Percentiles rank a stretch among this genome's conserved stretches.
Evolutionary conservation across 2,888 invertebrate species (phyloP).

Genomic region (Oxystoma pomonae): DNA sequence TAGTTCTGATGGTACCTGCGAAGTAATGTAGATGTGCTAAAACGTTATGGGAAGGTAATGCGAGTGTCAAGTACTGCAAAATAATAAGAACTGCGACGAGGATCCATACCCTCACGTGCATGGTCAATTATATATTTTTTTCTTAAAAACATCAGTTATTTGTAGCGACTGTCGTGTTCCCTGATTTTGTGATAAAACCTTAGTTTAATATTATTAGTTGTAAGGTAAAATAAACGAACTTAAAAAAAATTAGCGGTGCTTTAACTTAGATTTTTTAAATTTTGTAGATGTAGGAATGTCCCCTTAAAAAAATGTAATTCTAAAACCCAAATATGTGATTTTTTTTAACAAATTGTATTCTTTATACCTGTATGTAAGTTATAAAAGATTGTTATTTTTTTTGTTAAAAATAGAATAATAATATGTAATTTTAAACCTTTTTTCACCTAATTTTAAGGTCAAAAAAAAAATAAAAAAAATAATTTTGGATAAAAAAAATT

Average conservation of each 20-base stretch:
- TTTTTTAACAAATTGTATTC: neutral
- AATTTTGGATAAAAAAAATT: neutral
- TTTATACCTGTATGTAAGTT: neutral
- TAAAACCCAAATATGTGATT: neutral
- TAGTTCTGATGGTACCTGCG: no score
- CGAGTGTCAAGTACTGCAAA: no score
- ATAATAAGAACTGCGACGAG: no score
- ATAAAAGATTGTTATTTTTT: neutral
- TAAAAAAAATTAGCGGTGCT: neutral
- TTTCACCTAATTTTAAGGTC: neutral
- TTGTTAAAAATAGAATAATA: neutral
- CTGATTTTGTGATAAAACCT: constrained; percentile 2
- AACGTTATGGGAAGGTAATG: no score
- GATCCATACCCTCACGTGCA: no score
- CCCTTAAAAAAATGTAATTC: neutral
- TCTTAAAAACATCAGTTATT: no score
- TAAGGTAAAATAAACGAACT: neutral
- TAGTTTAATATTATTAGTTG: no score
- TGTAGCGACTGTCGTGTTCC: neutral
- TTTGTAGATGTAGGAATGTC: neutral
- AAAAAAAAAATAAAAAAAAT: no score
- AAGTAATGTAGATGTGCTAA: no score
- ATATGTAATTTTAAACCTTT: neutral
- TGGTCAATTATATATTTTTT: no score
- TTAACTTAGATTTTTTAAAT: neutral